phyloP scores from a whole-genome alignment of 1,140 invertebrate species.

The Magallana ariakensis region DNA sequence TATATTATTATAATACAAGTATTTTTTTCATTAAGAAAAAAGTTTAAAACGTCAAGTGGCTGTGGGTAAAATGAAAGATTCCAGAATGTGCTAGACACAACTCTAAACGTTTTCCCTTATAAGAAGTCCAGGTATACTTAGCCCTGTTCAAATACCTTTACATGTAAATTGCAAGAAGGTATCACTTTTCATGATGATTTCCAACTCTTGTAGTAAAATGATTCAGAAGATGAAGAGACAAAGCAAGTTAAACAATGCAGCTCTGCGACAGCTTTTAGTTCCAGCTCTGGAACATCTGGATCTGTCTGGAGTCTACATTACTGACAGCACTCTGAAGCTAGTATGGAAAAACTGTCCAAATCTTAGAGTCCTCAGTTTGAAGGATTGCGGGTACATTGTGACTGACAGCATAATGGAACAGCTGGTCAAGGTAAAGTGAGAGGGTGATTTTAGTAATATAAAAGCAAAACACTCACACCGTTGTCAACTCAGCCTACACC shows the following conservation, averaged over 20 bases:
- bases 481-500: too few relatives aligned
- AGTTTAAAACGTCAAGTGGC: too few relatives aligned
- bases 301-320: slow-evolving; percentile 68
- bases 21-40: too few relatives aligned
- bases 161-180: too few relatives aligned
- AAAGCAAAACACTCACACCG: too few relatives aligned
- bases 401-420: slow-evolving; percentile 67
- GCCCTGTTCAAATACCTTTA: too few relatives aligned
- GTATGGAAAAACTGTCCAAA: slow-evolving; percentile 66
- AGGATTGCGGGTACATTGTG: slow-evolving; percentile 70
- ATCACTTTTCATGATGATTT: background rate
- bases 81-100: too few relatives aligned
- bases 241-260: slow-evolving; percentile 66
- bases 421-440: slow-evolving; percentile 63
- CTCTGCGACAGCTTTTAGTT: slow-evolving; percentile 63
- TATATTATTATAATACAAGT: too few relatives aligned
- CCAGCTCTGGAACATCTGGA: slow-evolving; percentile 68
- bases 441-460: too few relatives aligned
- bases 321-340: slow-evolving; percentile 62
- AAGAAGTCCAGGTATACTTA: too few relatives aligned
- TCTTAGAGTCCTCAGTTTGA: slow-evolving; percentile 64
- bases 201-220: slow-evolving; percentile 63
- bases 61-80: too few relatives aligned
- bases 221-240: slow-evolving; percentile 67
- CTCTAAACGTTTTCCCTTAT: too few relatives aligned